These are phyloP conservation scores for Silurus meridionalis DNA, from an alignment of 2,113 vertebrate genomes.

Conservation along the genomic window DNA sequence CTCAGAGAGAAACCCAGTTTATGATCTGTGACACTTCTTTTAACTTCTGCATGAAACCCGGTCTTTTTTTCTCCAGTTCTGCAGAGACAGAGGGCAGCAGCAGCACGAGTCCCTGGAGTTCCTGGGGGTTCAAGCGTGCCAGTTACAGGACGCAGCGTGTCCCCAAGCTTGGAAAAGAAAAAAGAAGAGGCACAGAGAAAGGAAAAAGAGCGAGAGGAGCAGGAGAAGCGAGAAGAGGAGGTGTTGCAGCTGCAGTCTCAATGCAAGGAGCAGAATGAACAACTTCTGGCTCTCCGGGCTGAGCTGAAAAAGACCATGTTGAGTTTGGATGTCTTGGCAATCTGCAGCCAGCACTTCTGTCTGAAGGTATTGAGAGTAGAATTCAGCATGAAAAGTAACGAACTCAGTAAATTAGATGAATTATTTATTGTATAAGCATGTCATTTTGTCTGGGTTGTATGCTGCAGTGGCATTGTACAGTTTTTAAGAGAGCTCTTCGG, in stretches of 20 bases:
- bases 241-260: conserved; percentile 80
- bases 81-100: conserved; percentile 63
- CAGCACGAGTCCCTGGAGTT: conserved; percentile 27
- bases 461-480: neutral
- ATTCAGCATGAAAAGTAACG: neutral
- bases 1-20: neutral
- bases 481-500: neutral
- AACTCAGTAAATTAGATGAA: neutral
- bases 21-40: neutral
- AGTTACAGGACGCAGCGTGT: conserved; percentile 47
- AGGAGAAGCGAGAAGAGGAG: conserved; percentile 65
- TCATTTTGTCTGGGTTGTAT: neutral
- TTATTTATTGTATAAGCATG: neutral
- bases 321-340: conserved; percentile 84
- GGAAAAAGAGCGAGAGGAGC: conserved; percentile 61
- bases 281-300: conserved; percentile 71
- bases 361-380: conserved; percentile 75
- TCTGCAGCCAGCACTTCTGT: conserved; percentile 89
- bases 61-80: conserved; percentile 57
- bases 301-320: conserved; percentile 78
- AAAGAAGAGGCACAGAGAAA: conserved; percentile 69
- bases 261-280: conserved; percentile 80
- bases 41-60: neutral
- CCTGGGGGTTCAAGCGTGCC: conserved; percentile 42
- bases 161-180: conserved; percentile 60